Percentiles rank a stretch among this genome's conserved stretches.
Conservation (phyloP, 2,113 vertebrate species). For the Hippocampus abdominalis region DNA sequence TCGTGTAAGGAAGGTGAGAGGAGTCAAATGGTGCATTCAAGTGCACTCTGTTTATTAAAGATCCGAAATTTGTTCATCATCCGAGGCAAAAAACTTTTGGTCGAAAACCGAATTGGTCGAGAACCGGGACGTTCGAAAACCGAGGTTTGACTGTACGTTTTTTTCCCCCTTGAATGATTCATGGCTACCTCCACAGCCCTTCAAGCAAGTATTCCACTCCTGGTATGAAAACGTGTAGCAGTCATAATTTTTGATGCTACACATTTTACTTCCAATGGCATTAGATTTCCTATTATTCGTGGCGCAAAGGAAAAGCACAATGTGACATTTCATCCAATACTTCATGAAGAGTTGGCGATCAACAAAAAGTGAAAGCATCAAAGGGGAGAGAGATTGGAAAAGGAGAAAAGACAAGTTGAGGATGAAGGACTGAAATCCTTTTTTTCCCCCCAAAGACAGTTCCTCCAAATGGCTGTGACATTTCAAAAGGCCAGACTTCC, state of each 20-base stretch:
- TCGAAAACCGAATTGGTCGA: too few species aligned
- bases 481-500: constrained; percentile 71
- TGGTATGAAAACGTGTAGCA: background rate
- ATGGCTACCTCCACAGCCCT: background rate
- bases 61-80: too few species aligned
- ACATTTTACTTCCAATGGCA: constrained; percentile 19
- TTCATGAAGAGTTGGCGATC: constrained; percentile 31
- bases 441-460: constrained; percentile 48
- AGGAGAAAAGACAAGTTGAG: constrained; percentile 40
- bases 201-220: background rate
- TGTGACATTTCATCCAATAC: constrained; percentile 35
- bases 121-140: too few species aligned
- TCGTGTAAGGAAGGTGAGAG: too few species aligned
- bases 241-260: constrained; percentile 7
- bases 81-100: too few species aligned
- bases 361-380: constrained; percentile 23
- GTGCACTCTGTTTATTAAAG: too few species aligned
- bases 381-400: constrained; percentile 28
- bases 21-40: too few species aligned
- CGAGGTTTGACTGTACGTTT: too few species aligned
- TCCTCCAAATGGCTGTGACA: constrained; percentile 60
- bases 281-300: constrained; percentile 18
- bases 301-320: constrained; percentile 36
- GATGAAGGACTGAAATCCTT: constrained; percentile 45
- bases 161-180: background rate